Evolutionary conservation across 1,140 invertebrate genomes (phyloP).

Genomic region (Saccostrea glomerata): DNA sequence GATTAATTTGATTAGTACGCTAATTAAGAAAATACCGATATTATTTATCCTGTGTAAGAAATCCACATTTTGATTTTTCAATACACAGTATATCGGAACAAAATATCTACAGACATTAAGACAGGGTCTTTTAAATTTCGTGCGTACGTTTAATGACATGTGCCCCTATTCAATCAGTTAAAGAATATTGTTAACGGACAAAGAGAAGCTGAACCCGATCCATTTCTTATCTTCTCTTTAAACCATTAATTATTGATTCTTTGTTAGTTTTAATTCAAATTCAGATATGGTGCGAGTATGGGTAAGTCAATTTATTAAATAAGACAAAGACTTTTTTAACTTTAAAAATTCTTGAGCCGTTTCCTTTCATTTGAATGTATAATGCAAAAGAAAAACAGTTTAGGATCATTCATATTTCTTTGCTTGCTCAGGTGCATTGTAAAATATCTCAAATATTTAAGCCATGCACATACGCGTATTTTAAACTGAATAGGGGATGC

Average conservation of each 20-base stretch:
- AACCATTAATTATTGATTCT: not conserved
- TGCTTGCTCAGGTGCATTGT: no score
- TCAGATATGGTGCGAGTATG: constrained; percentile 27
- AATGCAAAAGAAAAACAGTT: no score
- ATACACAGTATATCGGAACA: not conserved
- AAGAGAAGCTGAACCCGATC: constrained; percentile 4
- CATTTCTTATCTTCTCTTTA: constrained; percentile 15
- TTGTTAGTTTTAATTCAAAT: constrained; percentile 16
- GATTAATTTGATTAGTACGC: constrained; percentile 24
- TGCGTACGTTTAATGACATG: not conserved
- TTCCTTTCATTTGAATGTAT: no score
- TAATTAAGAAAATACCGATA: not conserved
- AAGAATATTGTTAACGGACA: not conserved
- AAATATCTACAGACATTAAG: constrained; percentile 7
- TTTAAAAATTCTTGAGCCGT: not conserved
- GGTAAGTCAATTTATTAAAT: not conserved
- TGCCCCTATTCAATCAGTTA: not conserved
- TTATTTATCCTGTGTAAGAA: not conserved
- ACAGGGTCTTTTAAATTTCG: constrained; percentile 15
- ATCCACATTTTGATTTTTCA: not conserved
- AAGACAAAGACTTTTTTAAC: not conserved
- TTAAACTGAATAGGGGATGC: no score
- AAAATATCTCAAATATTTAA: no score
- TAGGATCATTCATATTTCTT: no score
- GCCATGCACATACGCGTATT: no score